These are phyloP conservation scores for Capromys pilorides DNA, from an alignment of 2,797 vertebrate genomes.

Conservation along the genomic window DNA sequence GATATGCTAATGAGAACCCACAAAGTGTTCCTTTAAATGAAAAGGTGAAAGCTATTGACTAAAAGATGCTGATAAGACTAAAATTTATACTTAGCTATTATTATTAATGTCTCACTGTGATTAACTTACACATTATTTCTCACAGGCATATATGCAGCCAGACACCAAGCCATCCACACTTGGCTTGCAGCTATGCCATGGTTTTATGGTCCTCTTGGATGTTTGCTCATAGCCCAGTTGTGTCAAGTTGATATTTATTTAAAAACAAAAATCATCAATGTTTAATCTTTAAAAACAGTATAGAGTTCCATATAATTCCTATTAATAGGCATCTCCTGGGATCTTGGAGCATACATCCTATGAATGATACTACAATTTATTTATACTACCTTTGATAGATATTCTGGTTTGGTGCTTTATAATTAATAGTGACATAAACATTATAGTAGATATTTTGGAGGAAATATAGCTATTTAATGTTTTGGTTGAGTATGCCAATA, in stretches of 20 bases:
- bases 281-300: neutral
- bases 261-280: too few species aligned
- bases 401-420: neutral
- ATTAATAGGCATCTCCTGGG: neutral
- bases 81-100: neutral
- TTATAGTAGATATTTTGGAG: neutral
- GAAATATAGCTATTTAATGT: neutral
- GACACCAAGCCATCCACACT: too few species aligned
- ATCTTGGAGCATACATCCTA: neutral
- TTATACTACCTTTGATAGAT: neutral
- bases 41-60: neutral
- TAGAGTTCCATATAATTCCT: neutral
- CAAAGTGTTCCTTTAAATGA: neutral
- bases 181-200: too few species aligned
- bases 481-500: neutral
- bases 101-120: neutral
- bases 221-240: too few species aligned
- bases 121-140: neutral
- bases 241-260: too few species aligned
- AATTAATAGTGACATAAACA: neutral
- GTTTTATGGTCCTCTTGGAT: too few species aligned
- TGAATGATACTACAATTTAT: neutral
- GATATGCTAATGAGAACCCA: neutral
- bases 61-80: neutral
- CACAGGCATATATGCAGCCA: neutral